A percentile compares a stretch with the other conserved stretches of the same genome.
Conservation (phyloP, 2,888 invertebrate genomes). For the Nasonia oneida region DNA sequence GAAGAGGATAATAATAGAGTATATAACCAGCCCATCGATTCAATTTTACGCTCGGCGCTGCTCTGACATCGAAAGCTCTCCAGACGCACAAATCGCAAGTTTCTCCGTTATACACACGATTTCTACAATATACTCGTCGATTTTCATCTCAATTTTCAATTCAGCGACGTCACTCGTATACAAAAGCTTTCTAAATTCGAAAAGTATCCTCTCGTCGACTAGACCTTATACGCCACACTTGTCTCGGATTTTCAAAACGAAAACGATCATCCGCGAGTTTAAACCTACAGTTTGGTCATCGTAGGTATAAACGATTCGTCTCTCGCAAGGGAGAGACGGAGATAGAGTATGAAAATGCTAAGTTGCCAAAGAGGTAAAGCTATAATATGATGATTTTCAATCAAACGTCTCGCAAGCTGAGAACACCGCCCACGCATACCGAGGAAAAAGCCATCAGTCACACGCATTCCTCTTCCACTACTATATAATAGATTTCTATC, state of each 20-base stretch:
- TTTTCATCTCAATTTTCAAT: not conserved
- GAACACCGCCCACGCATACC: not conserved
- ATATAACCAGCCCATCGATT: not conserved
- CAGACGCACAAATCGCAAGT: constrained; percentile 19
- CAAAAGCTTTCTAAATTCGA: constrained; percentile 27
- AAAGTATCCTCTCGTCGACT: constrained; percentile 18
- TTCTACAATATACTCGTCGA: not conserved
- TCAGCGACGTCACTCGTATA: constrained; percentile 4
- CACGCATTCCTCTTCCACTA: not conserved
- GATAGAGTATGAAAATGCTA: not conserved
- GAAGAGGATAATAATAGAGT: not conserved
- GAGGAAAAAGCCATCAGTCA: constrained; percentile 1
- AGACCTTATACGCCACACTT: not conserved
- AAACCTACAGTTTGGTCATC: constrained; percentile 6
- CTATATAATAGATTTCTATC: constrained; percentile 11
- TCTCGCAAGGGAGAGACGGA: no score
- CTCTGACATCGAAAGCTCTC: constrained; percentile 15
- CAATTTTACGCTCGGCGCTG: not conserved
- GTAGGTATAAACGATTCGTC: constrained; percentile 17
- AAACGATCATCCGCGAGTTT: not conserved
- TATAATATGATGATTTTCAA: not conserved
- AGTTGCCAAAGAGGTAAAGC: constrained; percentile 10
- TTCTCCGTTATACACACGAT: not conserved
- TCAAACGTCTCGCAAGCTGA: constrained; percentile 7
- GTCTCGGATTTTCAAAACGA: not conserved